Conservation (phyloP, 2,888 invertebrate genomes). For the Lumbricus terrestris region DNA sequence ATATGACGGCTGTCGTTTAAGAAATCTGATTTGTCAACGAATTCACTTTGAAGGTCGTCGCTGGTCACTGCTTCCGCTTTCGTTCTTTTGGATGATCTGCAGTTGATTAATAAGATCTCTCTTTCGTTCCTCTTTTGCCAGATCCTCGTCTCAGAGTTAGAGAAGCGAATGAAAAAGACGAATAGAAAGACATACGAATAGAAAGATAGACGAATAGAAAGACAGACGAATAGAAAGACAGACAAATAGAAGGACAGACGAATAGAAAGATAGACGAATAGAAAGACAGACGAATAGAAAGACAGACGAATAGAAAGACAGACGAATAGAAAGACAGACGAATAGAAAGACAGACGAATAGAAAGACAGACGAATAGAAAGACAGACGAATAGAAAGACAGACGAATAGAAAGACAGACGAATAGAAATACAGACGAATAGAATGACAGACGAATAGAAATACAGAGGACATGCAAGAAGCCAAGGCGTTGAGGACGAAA, state of each 20-base stretch:
- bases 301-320: too few species aligned
- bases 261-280: neutral
- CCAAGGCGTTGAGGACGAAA: too few species aligned
- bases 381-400: too few species aligned
- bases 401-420: too few species aligned
- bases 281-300: neutral
- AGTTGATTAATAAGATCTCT: neutral
- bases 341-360: too few species aligned
- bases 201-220: neutral
- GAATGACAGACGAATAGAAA: too few species aligned
- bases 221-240: neutral
- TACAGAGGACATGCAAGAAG: too few species aligned
- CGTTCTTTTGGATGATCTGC: neutral
- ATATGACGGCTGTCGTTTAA: neutral
- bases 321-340: too few species aligned
- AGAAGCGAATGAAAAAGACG: neutral
- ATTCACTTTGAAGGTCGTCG: neutral
- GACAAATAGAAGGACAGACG: neutral
- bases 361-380: too few species aligned
- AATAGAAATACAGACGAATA: too few species aligned
- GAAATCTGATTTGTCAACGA: conserved; percentile 3
- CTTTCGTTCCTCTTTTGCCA: neutral
- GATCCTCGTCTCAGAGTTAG: too few species aligned
- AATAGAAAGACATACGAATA: neutral
- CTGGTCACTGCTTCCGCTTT: neutral